Base-by-base conservation (phyloP, 2,888 invertebrate species). In the Thereva nobilitata region DNA sequence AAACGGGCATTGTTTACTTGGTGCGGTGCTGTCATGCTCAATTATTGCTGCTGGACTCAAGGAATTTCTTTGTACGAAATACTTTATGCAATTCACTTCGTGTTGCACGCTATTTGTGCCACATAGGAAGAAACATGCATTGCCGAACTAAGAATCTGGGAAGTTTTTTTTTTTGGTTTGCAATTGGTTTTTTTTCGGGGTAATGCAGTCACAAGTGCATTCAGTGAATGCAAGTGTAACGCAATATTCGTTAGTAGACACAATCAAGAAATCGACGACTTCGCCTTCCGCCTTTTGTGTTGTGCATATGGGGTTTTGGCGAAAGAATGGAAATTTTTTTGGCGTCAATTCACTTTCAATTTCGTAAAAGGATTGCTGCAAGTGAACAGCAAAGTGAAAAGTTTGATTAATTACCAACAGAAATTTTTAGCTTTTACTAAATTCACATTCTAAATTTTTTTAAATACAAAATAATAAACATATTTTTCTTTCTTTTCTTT, bases 61-160 rank as follows among this genome's bases (percentile, higher is more conserved):
- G 61, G 61, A 61, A 61, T 45, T 61, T 37, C 61, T 61, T 61
- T 50, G 61, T 61, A 61, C 9, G 61, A 37, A 9, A 12, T 7
- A 49, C 7, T 61, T 61, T 61, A 61, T 61, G 61, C 61, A 61
- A 61, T 41, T 61, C 49, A 50, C 38, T 61, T 61, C 61, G 50
- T 61, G 61, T 61, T 50, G 61, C 61, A 61, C 61, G 61, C 61
- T 50, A 61, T 40, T 41, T 61, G 41, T 50, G 47, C 7, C 10
- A 40, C 6, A 50, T 34, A 61, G 50, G 50, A 42, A 61, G 38
- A 49, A 47, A 47, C 12, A 4, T 61, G 61, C 49, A 50, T 61
- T 47, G 45, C 23, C 23, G 61, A 38, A 23, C 40, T 37, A 61
- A 49, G 50, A 61, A 61, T 41, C 41, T 61, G 41, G 40, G 59